phyloP scores from a whole-genome alignment of 2,113 vertebrate genomes.

The Cavia porcellus region DNA sequence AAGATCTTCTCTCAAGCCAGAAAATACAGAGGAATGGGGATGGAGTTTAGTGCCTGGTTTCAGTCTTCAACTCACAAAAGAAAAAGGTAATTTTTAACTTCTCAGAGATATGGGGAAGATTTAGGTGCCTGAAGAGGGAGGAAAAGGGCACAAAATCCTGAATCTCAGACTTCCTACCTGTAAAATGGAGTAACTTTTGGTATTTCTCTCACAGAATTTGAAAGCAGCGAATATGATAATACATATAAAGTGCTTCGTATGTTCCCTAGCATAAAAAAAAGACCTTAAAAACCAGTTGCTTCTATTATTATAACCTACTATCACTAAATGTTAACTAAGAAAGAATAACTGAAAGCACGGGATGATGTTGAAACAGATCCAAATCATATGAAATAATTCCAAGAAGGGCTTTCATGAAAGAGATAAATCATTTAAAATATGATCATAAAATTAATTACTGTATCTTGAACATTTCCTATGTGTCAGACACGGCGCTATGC shows the following conservation, averaged over 20 bases:
- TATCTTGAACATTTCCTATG: neutral
- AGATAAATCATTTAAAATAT: neutral
- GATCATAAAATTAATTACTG: neutral
- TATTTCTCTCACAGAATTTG: neutral
- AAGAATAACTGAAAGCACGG: conserved; percentile 21
- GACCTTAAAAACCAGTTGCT: neutral
- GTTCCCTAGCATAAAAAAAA: neutral
- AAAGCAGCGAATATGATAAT: neutral
- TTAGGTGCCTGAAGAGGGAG: neutral
- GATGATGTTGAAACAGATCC: conserved; percentile 5
- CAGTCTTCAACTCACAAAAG: neutral
- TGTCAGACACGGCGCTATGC: neutral
- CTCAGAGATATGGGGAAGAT: neutral
- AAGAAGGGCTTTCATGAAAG: conserved; percentile 16
- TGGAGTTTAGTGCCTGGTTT: neutral
- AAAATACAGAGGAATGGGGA: neutral
- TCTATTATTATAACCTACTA: neutral
- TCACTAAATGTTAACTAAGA: neutral
- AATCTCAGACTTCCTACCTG: neutral
- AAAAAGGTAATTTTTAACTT: neutral
- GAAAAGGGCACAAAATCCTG: neutral
- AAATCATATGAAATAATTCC: neutral
- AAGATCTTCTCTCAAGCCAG: neutral
- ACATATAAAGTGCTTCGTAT: neutral
- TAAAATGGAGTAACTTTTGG: neutral